Percentiles rank a stretch among this genome's conserved stretches.
Evolutionary conservation across 2,888 invertebrate species (phyloP).

Genomic region (Tetragonula carbonaria): DNA sequence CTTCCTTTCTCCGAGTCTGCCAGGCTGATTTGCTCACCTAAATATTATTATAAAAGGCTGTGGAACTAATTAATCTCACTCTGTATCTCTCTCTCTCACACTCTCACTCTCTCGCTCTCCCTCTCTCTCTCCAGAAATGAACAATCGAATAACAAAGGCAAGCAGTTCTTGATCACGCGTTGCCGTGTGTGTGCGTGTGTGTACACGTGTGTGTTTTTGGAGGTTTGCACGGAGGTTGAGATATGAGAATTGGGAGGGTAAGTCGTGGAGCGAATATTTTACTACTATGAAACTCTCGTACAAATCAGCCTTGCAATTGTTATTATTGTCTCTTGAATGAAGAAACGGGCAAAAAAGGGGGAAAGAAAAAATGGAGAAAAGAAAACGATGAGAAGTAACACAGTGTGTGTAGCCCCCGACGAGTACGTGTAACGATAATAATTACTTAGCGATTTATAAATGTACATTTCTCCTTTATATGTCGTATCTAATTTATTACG

Average conservation of each 20-base stretch:
- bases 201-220: not conserved
- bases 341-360: not conserved
- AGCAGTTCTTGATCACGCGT: conserved; percentile 5
- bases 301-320: conserved; percentile 67
- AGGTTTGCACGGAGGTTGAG: not conserved
- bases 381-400: conserved; percentile 1
- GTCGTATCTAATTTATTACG: conserved; percentile 74
- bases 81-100: not conserved
- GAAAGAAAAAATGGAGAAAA: not conserved
- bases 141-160: conserved; percentile 13
- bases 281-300: conserved; percentile 51
- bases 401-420: conserved; percentile 53
- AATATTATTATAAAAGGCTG: conserved; percentile 62
- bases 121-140: conserved; percentile 21
- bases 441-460: conserved; percentile 61
- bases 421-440: conserved; percentile 60
- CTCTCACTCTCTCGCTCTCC: not conserved
- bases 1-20: conserved; percentile 50
- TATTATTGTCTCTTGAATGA: conserved; percentile 50
- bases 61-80: conserved; percentile 51
- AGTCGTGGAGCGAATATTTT: conserved; percentile 56
- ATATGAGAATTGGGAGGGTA: not conserved
- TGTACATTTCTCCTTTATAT: conserved; percentile 70
- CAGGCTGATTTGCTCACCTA: conserved; percentile 68
- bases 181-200: too few relatives aligned